A percentile compares a stretch with the other conserved stretches of the same genome.
Evolutionary conservation across 2,888 invertebrate species (phyloP).

Genomic region (Ischnus inquisitorius): DNA sequence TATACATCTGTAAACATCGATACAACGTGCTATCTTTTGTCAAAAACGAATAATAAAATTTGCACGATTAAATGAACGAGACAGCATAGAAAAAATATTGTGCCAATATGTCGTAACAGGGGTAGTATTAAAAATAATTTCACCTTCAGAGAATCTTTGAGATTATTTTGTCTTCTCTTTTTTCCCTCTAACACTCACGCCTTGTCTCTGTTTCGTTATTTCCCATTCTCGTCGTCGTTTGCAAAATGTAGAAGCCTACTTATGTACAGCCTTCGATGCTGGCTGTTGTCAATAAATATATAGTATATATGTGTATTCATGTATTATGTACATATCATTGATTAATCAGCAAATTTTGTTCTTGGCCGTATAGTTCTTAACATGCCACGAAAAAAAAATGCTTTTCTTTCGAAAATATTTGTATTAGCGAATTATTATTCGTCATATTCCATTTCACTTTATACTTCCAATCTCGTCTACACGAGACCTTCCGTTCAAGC

Average conservation of each 20-base stretch:
- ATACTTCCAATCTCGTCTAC: not conserved
- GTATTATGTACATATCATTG: constrained; percentile 58
- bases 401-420: constrained; percentile 10
- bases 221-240: constrained; percentile 27
- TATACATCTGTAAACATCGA: constrained; percentile 49
- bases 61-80: constrained; percentile 52
- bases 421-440: constrained; percentile 14
- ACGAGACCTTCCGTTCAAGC: not conserved
- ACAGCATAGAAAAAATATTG: constrained; percentile 68
- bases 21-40: constrained; percentile 47
- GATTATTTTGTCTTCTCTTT: constrained; percentile 28
- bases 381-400: constrained; percentile 13
- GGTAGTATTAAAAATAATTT: constrained; percentile 67
- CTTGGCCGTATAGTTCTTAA: constrained; percentile 2
- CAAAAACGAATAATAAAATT: constrained; percentile 53
- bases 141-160: constrained; percentile 36
- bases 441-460: constrained; percentile 16
- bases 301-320: constrained; percentile 28
- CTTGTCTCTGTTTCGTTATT: not conserved
- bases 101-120: constrained; percentile 65
- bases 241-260: constrained; percentile 42
- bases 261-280: constrained; percentile 6
- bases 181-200: not conserved
- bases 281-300: constrained; percentile 29
- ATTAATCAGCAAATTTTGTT: constrained; percentile 52